Evolutionary conservation across 2,888 invertebrate species (phyloP).

Genomic region (Harpalus rufipes): DNA sequence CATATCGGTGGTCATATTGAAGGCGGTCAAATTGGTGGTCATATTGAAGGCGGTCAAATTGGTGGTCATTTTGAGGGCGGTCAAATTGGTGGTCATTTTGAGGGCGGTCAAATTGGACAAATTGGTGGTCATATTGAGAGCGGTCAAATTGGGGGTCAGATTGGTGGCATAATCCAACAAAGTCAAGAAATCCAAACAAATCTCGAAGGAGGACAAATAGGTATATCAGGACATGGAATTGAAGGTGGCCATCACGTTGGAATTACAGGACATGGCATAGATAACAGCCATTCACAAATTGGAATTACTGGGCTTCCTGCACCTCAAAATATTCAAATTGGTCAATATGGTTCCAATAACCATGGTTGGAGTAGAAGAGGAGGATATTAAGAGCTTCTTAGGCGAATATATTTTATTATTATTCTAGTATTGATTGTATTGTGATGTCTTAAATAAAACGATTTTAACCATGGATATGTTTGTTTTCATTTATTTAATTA

Average conservation of each 20-base stretch:
- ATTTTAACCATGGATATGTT: too few species aligned
- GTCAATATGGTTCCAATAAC: slow-evolving; percentile 19
- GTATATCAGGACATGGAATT: slow-evolving; percentile 8
- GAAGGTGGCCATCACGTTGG: slow-evolving; percentile 17
- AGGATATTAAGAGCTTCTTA: not conserved
- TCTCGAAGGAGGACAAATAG: slow-evolving; percentile 8
- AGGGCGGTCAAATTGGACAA: slow-evolving; percentile 37
- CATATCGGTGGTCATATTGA: slow-evolving; percentile 33
- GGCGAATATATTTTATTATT: not conserved
- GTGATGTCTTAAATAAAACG: not conserved
- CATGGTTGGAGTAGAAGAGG: not conserved
- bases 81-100: slow-evolving; percentile 36
- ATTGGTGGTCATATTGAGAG: slow-evolving; percentile 35
- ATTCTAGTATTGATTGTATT: not conserved
- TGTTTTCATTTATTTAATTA: too few species aligned
- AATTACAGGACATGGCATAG: not conserved
- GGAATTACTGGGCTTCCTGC: slow-evolving; percentile 14
- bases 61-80: slow-evolving; percentile 32
- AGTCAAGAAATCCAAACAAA: not conserved
- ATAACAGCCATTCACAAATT: not conserved
- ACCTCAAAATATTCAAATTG: slow-evolving; percentile 14
- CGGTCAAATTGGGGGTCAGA: slow-evolving; percentile 3
- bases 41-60: slow-evolving; percentile 5
- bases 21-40: slow-evolving; percentile 45
- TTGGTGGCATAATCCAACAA: slow-evolving; percentile 17